Evolutionary conservation across 1,140 invertebrate genomes (phyloP).

Genomic region (Cyphomyrmex costatus): DNA sequence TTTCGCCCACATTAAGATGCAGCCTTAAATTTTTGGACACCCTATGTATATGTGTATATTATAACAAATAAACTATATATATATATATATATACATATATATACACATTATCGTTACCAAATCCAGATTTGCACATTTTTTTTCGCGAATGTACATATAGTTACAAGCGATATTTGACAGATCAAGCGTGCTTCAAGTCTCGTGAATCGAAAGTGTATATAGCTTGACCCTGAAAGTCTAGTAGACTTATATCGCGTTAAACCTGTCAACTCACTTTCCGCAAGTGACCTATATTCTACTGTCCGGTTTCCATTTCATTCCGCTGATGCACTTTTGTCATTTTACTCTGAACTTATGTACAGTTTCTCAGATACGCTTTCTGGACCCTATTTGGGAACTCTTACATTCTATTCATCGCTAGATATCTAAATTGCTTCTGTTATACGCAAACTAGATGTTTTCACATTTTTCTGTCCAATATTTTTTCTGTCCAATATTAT

Average conservation of each 20-base stretch:
- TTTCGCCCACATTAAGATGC: no score
- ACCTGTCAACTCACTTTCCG: slow-evolving; percentile 79
- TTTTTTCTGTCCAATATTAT: slow-evolving; percentile 1
- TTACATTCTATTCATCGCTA: not conserved
- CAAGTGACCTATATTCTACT: slow-evolving; percentile 75
- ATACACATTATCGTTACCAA: no score
- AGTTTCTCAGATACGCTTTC: slow-evolving; percentile 52
- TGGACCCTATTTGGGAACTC: slow-evolving; percentile 54
- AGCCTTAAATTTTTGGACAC: no score
- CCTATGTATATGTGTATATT: no score
- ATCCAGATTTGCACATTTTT: not conserved
- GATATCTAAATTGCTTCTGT: not conserved
- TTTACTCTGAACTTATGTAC: slow-evolving; percentile 20
- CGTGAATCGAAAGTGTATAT: not conserved
- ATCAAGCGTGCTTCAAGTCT: not conserved
- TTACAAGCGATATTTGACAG: not conserved
- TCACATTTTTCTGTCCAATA: not conserved
- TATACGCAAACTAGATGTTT: not conserved
- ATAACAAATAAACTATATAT: no score
- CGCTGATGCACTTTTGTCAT: slow-evolving; percentile 68
- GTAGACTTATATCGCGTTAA: slow-evolving; percentile 26
- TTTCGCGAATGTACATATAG: not conserved
- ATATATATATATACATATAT: no score
- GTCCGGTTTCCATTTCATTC: slow-evolving; percentile 68
- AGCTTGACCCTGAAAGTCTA: slow-evolving; percentile 5